A percentile compares a stretch with the other conserved stretches of the same genome.
Evolutionary conservation across 2,888 invertebrate genomes (phyloP).

Genomic region (Boloria euphrosyne): DNA sequence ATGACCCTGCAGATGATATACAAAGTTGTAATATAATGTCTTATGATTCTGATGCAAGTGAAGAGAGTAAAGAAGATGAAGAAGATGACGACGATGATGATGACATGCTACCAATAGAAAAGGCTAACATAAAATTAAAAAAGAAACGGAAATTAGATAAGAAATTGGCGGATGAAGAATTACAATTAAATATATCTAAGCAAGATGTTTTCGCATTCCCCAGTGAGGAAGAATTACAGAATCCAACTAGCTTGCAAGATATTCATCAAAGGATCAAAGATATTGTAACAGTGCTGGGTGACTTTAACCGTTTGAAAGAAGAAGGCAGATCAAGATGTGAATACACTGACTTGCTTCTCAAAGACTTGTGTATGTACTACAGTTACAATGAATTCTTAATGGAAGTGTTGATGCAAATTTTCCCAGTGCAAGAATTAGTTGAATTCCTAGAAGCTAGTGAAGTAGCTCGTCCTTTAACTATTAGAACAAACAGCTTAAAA

Average conservation of each 20-base stretch:
- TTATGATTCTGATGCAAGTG: slow-evolving; percentile 65
- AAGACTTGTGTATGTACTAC: slow-evolving; percentile 96
- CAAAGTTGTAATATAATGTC: slow-evolving; percentile 54
- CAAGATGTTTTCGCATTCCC: slow-evolving; percentile 92
- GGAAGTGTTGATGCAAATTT: slow-evolving; percentile 94
- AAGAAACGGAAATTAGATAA: slow-evolving; percentile 87
- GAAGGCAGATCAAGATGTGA: slow-evolving; percentile 88
- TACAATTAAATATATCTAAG: slow-evolving; percentile 89
- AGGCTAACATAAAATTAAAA: slow-evolving; percentile 88
- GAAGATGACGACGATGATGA: slow-evolving; percentile 78
- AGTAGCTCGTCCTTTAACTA: slow-evolving; percentile 95
- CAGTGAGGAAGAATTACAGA: slow-evolving; percentile 87
- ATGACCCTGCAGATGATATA: slow-evolving; percentile 53
- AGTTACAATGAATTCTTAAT: slow-evolving; percentile 98
- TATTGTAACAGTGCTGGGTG: slow-evolving; percentile 88
- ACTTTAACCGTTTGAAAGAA: slow-evolving; percentile 88
- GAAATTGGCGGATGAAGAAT: slow-evolving; percentile 89
- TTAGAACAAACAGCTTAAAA: slow-evolving; percentile 97
- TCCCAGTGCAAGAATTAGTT: slow-evolving; percentile 91
- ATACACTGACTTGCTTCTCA: slow-evolving; percentile 89
- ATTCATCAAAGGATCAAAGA: slow-evolving; percentile 95
- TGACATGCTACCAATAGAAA: slow-evolving; percentile 93
- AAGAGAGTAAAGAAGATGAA: slow-evolving; percentile 56
- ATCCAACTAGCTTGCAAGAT: slow-evolving; percentile 89
- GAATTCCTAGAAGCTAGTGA: slow-evolving; percentile 99